Percentiles rank a stretch among this genome's conserved stretches.
Conservation (phyloP, 2,113 vertebrate species). For the Ellobius talpinus region DNA sequence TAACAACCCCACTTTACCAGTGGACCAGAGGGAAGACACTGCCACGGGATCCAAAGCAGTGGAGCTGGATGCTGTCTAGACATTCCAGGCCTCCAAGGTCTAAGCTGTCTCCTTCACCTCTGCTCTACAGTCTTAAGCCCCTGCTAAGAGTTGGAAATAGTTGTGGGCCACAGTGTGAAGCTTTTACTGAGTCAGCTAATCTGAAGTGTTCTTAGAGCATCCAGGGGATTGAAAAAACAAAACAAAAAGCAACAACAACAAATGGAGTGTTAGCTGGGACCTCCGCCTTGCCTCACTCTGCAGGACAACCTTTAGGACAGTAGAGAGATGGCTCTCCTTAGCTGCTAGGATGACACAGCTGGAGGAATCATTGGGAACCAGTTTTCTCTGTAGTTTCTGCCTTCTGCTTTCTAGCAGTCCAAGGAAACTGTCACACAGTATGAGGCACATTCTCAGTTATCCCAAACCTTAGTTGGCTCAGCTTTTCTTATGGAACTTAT, state of each 20-base stretch:
- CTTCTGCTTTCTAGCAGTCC: not conserved
- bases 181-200: not conserved
- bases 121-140: not conserved
- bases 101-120: not conserved
- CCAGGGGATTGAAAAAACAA: not conserved
- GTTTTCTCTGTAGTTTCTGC: not conserved
- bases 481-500: not conserved
- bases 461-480: not conserved
- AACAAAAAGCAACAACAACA: not conserved
- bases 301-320: not conserved
- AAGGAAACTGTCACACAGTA: not conserved
- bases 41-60: not conserved
- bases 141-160: not conserved
- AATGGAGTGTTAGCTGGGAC: not conserved
- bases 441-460: no score
- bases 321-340: not conserved
- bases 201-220: not conserved
- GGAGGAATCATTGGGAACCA: not conserved
- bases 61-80: not conserved
- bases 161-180: not conserved
- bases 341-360: not conserved
- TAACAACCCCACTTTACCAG: not conserved
- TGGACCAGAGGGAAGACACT: not conserved
- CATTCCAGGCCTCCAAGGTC: not conserved
- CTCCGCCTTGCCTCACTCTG: not conserved